These are phyloP conservation scores for Ginglymostoma cirratum DNA, from an alignment of 2,113 vertebrate species.

Conservation along the genomic window DNA sequence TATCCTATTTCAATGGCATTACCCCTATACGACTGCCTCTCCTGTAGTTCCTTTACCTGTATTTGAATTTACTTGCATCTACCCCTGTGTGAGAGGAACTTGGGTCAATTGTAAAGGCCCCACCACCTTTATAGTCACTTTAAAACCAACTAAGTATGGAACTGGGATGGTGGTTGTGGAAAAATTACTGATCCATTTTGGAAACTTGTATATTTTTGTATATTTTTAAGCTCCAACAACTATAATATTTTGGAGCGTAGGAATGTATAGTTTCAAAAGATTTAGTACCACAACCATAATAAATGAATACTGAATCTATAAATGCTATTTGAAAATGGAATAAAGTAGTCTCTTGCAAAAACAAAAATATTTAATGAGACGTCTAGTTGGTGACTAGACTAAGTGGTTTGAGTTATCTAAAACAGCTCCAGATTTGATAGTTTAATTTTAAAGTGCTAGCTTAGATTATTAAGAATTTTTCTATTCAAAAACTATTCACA, in stretches of 20 bases:
- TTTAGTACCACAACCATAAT: background rate
- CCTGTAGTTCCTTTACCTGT: no score
- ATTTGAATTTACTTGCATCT: no score
- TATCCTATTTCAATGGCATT: no score
- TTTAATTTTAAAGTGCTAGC: background rate
- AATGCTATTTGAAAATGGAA: background rate
- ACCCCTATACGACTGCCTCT: no score
- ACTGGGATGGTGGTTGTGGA: background rate
- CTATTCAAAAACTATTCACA: background rate
- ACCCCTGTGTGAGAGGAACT: background rate
- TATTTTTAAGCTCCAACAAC: background rate
- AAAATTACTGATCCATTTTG: background rate
- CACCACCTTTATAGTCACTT: background rate
- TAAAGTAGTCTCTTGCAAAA: background rate
- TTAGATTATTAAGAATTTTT: background rate
- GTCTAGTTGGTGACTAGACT: background rate
- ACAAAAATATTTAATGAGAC: background rate
- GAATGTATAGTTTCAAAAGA: background rate
- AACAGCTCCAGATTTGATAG: background rate
- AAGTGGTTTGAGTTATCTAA: background rate
- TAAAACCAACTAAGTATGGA: background rate
- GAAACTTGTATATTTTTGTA: background rate
- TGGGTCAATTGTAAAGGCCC: background rate
- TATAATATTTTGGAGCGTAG: background rate
- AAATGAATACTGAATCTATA: background rate